Percentiles rank a stretch among this genome's conserved stretches.
phyloP scores from a whole-genome alignment of 2,888 invertebrate species.

The Morpho deidamia region DNA sequence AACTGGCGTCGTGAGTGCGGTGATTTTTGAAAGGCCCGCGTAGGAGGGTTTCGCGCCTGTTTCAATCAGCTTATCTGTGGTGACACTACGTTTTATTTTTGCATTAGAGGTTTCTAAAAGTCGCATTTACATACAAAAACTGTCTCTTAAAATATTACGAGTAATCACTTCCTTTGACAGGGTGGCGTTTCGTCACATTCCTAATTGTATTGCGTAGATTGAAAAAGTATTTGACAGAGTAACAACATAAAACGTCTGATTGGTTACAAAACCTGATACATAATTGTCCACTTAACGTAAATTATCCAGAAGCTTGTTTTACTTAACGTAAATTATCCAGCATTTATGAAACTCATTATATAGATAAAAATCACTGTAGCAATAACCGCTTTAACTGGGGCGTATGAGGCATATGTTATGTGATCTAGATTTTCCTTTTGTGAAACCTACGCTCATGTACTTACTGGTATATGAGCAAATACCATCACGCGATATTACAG shows the following conservation, averaged over 20 bases:
- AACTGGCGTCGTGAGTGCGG: conserved; percentile 53
- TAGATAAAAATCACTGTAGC: conserved; percentile 18
- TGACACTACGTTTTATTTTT: conserved; percentile 51
- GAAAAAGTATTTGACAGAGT: too few species aligned
- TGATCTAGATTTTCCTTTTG: conserved; percentile 21
- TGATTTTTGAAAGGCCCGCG: conserved; percentile 77
- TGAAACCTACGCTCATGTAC: conserved; percentile 18
- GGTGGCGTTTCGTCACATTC: too few species aligned
- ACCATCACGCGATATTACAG: conserved; percentile 8
- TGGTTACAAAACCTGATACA: too few species aligned
- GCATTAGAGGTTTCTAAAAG: conserved; percentile 19
- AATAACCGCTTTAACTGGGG: conserved; percentile 18
- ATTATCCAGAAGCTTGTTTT: neutral
- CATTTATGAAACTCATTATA: conserved; percentile 15
- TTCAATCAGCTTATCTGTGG: conserved; percentile 31
- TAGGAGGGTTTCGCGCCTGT: conserved; percentile 73
- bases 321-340: neutral
- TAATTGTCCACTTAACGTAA: too few species aligned
- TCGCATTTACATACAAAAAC: neutral
- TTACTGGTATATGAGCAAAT: conserved; percentile 5
- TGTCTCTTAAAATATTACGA: too few species aligned
- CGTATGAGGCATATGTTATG: conserved; percentile 9
- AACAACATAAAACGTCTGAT: too few species aligned
- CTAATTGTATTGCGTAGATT: too few species aligned
- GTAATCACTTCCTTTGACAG: too few species aligned